Evolutionary conservation across 2,888 invertebrate genomes (phyloP), one percentile per base, ranked within the genome.

Genomic region (Osmoderma eremita): DNA sequence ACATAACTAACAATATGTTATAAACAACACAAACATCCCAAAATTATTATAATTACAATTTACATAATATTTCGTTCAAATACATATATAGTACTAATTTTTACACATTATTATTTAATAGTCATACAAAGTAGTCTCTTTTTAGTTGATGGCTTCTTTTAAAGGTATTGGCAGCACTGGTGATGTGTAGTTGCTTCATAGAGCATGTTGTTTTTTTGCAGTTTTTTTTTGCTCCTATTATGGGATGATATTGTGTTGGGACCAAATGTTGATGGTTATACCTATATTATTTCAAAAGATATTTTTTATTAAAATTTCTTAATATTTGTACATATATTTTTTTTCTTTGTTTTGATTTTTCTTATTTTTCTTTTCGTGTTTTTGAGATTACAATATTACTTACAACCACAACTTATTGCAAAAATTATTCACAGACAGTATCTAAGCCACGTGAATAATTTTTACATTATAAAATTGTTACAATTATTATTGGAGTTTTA

Each of bases 241-340:
- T 67, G 54, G 63, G 67, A 67, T 67, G 67, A 56, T 65, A 24
- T 58, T 67, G 62, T 67, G 67, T 51, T 67, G 65, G 65, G 22
- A 56, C 54, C 65, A 50, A 62, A 54, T 51, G 67, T 54, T 67
- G 67, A 62, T 53, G 54, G 68, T 68, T 68, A 68, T 30, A 68
- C 68, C 68, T 68, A 65, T 68, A 65, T 64, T 65, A 51, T 68
- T 66, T 65, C 61, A 51, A 68, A 68, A 68, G 58, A 68, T 51
- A 68, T 65, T 51, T 65, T 51, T 64, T 61, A 68, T 65, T 68
- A 65, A 68, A 67, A 61, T 48, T 48, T 18, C 45, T 61, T 61
- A 10, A 30, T 20, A 48, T 20, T 12, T 24, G 49, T 3, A 41
- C 17, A 20, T 39, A 61, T 42, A 50, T 51, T 30, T 53, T 38